Base-by-base conservation (phyloP, 2,113 vertebrate species). In the Pangasianodon hypophthalmus region DNA sequence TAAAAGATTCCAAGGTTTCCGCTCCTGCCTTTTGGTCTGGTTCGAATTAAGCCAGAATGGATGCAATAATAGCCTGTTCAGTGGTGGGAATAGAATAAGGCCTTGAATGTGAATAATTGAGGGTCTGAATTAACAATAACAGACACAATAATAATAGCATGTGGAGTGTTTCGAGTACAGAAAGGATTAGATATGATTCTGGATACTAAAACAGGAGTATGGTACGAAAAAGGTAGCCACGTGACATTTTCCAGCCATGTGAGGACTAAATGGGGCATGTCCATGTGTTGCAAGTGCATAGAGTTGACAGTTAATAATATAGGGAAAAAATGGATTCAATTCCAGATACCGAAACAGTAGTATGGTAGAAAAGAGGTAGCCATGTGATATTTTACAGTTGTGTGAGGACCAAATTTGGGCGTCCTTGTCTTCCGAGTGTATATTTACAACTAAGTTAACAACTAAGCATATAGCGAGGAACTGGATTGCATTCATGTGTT, bases 121-220 rank as follows among this genome's bases (percentile, higher is more conserved):
- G 88, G 52, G 64, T 67, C 77, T 32, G 2, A 46, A 60, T 60
- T 46, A 67, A 86, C 88, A 79, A 79, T 64, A 79, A 86, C 56
- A 85, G 58, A 84, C 84, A 29, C 54, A 9, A 7, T 86, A 86
- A 89, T 89, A 54, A 89, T 62, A 89, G 88, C 1, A 2, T 85
- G 19, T 84, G 26, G 44, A 37, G 29, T 19, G n/a, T 62, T 60
- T 85, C n/a, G 9, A 48, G 29, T 69, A 52, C 64, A 71, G 62
- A 86, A 86, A 62, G 37, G 58, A 62, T 6, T 37, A 6, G 4
- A 41, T 58, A 41, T 2, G 32, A 83, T 83, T 41, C 52, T 58
- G 54, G 52, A 56, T 32, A 56, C 52, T 58, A 58, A 83, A 41
- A 83, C n/a, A 56, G 32, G 54, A 83, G 19, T 13, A 41, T 21